Evolutionary conservation across 2,797 vertebrate species (phyloP).

Genomic region (Eurystomus glaucurus): DNA sequence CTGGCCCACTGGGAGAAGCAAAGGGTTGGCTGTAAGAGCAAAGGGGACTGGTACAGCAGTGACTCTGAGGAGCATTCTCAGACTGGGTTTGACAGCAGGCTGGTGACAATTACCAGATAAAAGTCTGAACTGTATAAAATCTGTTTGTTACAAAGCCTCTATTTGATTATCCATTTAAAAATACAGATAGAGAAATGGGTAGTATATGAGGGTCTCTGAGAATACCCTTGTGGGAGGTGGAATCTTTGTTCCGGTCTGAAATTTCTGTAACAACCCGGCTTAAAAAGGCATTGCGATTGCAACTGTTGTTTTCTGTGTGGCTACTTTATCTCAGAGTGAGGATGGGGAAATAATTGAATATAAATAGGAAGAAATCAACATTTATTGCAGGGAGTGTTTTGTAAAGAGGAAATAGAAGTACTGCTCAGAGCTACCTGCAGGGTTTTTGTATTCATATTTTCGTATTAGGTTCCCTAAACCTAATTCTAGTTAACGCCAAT

Average conservation of each 20-base stretch:
- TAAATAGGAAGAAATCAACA: not conserved
- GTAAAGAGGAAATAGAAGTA: not conserved
- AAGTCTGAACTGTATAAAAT: not conserved
- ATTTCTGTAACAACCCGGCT: not conserved
- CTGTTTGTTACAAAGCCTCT: not conserved
- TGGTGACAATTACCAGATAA: not conserved
- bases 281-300: not conserved
- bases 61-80: not conserved
- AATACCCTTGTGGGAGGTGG: not conserved
- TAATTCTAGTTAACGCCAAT: not conserved
- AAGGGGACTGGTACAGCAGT: not conserved
- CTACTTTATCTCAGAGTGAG: not conserved
- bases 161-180: not conserved
- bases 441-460: too few relatives aligned
- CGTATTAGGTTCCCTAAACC: not conserved
- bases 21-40: not conserved
- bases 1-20: not conserved
- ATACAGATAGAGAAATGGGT: not conserved
- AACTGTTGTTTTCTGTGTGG: not conserved
- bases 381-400: not conserved
- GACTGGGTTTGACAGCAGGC: not conserved
- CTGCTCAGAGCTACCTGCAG: not conserved
- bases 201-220: not conserved
- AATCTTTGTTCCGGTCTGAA: not conserved
- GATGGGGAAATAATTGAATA: not conserved